Base-by-base conservation (phyloP, 1,140 invertebrate species). In the Nasonia vitripennis region DNA sequence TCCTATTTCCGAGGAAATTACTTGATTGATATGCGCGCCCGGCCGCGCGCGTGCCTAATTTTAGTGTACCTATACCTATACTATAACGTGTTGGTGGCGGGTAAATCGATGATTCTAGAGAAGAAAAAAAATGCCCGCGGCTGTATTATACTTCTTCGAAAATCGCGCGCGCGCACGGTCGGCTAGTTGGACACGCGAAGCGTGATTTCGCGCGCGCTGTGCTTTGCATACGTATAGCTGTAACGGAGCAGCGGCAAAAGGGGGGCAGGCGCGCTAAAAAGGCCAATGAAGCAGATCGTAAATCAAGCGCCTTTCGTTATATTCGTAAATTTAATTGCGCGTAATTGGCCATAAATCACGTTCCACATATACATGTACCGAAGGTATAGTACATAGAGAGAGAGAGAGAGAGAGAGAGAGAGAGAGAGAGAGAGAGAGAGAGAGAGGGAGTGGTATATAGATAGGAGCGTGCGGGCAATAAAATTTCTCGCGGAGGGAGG, bases 311-410 rank as follows among this genome's bases (percentile, higher is more conserved):
- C 31, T 85, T 85, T 75, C 71, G 34, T 62, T 85, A 75, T 71
- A 48, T 80, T 80, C 71, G 31, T n/a, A 83, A 86, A 79, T 86
- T 86, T 86, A 86, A 86, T 86, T 83, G 81, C 85, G 71, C 80
- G 81, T 86, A 83, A 86, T 86, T 86, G 85, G 70, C 20, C 81
- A 71, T 83, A 83, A 86, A 86, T 86, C 77, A 83, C 12, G 67
- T 48, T 78, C 27, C 27, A 70, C 23, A 55, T 70, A 27, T 27
- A 27, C 27, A 27, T 27, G 27, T 27, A 27, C 27, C 27, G 1
- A 27, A 27, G 27, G 27, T 27, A 27, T 37, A 37, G 34, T 37
- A 55, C 2, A 55, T 3, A 55, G 12, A 14, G 12, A 55, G 17
- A 9, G 48, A 9, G 48, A 9, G 48, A 51, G 14, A 9, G 48